Base-by-base conservation (phyloP, 1,140 invertebrate species). In the Drosophila funebris region DNA sequence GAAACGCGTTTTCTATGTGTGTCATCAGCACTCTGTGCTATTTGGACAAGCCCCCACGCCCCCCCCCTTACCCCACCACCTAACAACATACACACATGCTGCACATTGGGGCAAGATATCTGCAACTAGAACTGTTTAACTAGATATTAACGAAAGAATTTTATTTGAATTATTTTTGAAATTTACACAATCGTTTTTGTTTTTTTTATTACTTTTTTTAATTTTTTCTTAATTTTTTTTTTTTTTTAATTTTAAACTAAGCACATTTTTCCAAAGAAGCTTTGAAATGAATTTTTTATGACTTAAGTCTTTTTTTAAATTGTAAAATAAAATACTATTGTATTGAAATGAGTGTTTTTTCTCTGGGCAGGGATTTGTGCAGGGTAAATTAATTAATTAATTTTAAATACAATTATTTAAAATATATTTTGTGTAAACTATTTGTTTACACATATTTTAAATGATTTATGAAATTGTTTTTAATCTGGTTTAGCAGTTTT, bases 21-120 rank as follows among this genome's bases (percentile, higher is more conserved):
- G 52, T 66, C 62, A 66, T 66, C 52, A 8, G 57, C 9, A 41
- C 22, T 57, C 14, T 9, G 14, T 48, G 56, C 41, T 14, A 16
- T 13, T 63, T 50, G 46, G 43, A n/a, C 46, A 50, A 29, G 22
- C 46, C 33, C 43, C 58, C 60, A 20, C 39, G n/a, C n/a, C n/a
- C n/a, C n/a, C n/a, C n/a, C n/a, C n/a, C n/a, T n/a, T n/a, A n/a
- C n/a, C n/a, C n/a, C n/a, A n/a, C n/a, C n/a, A n/a, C n/a, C n/a
- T n/a, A n/a, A n/a, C n/a, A n/a, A n/a, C n/a, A n/a, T n/a, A 22
- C 8, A 27, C n/a, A 29, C 8, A 27, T 29, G 46, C 24, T 13
- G 56, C 27, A 46, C 39, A 44, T 9, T 58, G 41, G 27, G 8
- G 24, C 48, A 18, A 50, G 9, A 13, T 13, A 46, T 41, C 4